Percentiles rank a stretch among this genome's conserved stretches.
Conservation (phyloP, 2,113 vertebrate genomes). For the Etia nguti region DNA sequence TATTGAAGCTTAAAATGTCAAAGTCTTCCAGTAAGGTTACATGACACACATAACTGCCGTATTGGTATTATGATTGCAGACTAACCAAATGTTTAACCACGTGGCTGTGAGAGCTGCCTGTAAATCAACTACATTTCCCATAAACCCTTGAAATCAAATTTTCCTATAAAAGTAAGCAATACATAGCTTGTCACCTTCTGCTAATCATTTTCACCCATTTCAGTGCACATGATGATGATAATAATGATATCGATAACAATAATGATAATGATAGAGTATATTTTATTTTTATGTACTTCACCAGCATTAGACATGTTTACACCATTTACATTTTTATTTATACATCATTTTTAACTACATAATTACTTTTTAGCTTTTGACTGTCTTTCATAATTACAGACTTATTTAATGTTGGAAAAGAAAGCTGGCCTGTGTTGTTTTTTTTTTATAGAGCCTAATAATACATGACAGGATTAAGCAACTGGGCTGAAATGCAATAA, state of each 20-base stretch:
- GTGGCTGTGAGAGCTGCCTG: conserved; percentile 9
- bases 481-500: conserved; percentile 36
- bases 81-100: conserved; percentile 12
- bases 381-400: not conserved
- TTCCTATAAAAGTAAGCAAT: conserved; percentile 23
- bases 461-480: not conserved
- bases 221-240: not conserved
- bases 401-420: not conserved
- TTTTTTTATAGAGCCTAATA: conserved; percentile 36
- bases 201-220: not conserved
- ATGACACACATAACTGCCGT: not conserved
- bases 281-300: conserved; percentile 11
- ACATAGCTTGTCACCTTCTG: conserved; percentile 5
- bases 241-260: not conserved
- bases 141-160: not conserved
- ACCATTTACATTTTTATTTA: not conserved
- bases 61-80: not conserved
- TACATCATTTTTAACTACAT: not conserved
- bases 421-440: conserved; percentile 23
- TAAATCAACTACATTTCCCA: conserved; percentile 15
- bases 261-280: not conserved
- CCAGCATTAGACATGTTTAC: conserved; percentile 33
- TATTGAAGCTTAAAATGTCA: not conserved
- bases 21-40: conserved; percentile 10
- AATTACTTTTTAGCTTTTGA: conserved; percentile 4